Evolutionary conservation across 1,140 invertebrate species (phyloP), one percentile per base, ranked within the genome.

Genomic region (Megathymus violae): DNA sequence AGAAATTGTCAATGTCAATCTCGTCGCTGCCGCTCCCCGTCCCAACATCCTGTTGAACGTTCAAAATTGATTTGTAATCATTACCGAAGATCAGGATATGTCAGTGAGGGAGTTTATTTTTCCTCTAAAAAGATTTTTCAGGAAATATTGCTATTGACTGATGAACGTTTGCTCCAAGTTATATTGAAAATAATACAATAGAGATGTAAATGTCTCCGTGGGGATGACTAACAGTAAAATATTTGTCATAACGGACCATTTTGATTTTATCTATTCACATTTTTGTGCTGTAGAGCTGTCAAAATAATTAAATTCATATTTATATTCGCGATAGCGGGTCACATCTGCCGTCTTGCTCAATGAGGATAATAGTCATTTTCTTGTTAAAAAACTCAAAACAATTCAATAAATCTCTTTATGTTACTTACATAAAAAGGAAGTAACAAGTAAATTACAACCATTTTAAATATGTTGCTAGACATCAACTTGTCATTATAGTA

Each of bases 1-100:
- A 88, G 70, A 86, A 82, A 85, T 89, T 90, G 82, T 90, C 88
- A 74, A 90, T 90, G 80, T 89, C 85, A 71, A 90, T 90, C 68
- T 90, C 88, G 59, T 90, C 86, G 22, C 75, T 76, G 22, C 82
- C 86, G 75, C 80, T 80, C 76, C 85, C 78, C 75, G 80, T 85
- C 76, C 80, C 82, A 63, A 88, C 76, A 67, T 90, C 88, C 88
- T 90, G 88, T 84, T 62, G 76, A 89, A 86, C 10, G 56, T 48
- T 48, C 56, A 60, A 60, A 60, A 48, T 48, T 47, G n/a, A 48
- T 40, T 60, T 48, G 56, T 59, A 10, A 47, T 59, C 6, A 11
- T 59, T 40, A 36, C n/a, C 25, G 25, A 15, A 15, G 34, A 36
- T 36, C 34, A 25, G 11, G 22, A 31, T 11, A 25, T 27, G 51